Percentiles rank a stretch among this genome's conserved stretches.
These are phyloP conservation scores for Tragelaphus strepsiceros DNA, from an alignment of 2,113 vertebrate genomes.

Conservation along the genomic window DNA sequence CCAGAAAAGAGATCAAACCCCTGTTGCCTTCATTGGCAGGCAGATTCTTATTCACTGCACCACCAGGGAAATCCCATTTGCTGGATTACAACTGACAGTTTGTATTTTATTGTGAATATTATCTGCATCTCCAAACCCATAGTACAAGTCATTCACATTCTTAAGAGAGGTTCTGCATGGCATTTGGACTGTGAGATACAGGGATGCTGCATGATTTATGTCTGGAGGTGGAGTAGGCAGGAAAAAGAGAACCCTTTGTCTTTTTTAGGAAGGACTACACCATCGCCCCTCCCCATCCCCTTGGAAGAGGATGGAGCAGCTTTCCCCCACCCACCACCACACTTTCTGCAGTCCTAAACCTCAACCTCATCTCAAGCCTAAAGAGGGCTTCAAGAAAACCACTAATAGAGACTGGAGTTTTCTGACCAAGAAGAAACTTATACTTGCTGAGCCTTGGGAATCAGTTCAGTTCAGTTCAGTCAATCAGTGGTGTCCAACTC, in stretches of 20 bases:
- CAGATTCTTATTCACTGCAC: background rate
- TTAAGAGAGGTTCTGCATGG: background rate
- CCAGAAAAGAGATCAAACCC: background rate
- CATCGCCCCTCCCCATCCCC: background rate
- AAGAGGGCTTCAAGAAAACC: background rate
- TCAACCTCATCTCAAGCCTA: background rate
- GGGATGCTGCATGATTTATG: background rate
- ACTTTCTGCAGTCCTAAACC: background rate
- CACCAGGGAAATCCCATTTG: background rate
- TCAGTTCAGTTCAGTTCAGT: background rate
- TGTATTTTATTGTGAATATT: background rate
- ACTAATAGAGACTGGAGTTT: background rate
- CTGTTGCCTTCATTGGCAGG: background rate
- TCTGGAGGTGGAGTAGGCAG: background rate
- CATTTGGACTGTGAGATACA: background rate
- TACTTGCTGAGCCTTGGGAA: background rate
- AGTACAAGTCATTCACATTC: background rate
- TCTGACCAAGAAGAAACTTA: background rate
- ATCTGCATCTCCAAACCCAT: background rate
- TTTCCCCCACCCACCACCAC: background rate
- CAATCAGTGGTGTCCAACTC: background rate
- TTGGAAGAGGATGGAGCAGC: background rate
- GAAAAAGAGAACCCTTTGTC: background rate
- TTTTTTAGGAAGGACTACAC: background rate
- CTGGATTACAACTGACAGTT: background rate